Conservation (phyloP, 2,113 vertebrate species). For the Herpetotheres cachinnans region DNA sequence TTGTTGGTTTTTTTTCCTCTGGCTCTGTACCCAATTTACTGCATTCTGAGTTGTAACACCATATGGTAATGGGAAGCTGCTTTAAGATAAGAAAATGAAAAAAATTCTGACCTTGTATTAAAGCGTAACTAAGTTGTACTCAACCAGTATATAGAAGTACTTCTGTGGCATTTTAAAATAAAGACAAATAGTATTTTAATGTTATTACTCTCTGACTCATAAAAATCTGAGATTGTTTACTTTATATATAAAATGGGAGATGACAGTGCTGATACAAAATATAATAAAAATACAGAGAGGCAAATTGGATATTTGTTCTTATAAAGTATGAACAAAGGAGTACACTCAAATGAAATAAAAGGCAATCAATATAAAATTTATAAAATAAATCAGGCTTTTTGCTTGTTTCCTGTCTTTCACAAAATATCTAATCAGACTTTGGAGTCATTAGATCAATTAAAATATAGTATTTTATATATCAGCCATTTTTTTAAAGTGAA, state of each 20-base stretch:
- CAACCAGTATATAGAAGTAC: background rate
- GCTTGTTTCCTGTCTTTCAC: background rate
- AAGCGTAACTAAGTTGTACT: background rate
- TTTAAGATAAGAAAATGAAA: background rate
- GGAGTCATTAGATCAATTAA: background rate
- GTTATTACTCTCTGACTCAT: background rate
- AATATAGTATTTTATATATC: background rate
- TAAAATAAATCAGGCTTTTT: background rate
- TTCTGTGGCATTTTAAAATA: background rate
- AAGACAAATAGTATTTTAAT: slow-evolving; percentile 5
- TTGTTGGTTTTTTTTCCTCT: background rate
- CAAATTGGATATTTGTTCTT: background rate
- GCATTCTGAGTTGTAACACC: background rate
- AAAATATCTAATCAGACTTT: background rate
- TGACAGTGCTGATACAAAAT: background rate
- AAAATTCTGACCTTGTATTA: background rate
- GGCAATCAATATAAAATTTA: background rate
- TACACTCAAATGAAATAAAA: background rate
- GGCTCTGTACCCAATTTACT: background rate
- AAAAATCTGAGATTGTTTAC: background rate
- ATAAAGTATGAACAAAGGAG: background rate
- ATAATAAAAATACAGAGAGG: background rate
- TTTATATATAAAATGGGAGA: background rate
- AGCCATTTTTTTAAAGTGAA: background rate
- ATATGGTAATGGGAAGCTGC: background rate